These are phyloP conservation scores for Sicus ferrugineus DNA, from an alignment of 2,888 invertebrate genomes.

Conservation along the genomic window DNA sequence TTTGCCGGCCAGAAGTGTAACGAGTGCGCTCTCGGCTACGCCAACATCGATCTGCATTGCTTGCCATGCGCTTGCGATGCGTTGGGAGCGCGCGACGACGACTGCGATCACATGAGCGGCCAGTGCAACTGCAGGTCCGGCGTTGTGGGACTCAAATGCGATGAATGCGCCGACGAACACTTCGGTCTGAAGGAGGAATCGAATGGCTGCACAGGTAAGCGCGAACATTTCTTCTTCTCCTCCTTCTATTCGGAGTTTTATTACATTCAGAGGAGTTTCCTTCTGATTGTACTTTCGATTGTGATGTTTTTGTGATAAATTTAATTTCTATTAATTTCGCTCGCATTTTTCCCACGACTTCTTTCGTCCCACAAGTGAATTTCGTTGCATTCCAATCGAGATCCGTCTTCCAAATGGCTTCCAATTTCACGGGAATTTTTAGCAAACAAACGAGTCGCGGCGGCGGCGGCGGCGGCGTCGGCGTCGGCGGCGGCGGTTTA, in stretches of 20 bases:
- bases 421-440: slow-evolving; percentile 32
- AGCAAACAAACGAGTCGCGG: too few species aligned
- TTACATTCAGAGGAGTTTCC: too few species aligned
- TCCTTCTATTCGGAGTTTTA: slow-evolving; percentile 8
- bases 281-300: slow-evolving; percentile 7
- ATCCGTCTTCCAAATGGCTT: slow-evolving; percentile 12
- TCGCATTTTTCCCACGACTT: background rate
- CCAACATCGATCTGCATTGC: slow-evolving; percentile 82
- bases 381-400: background rate
- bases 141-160: slow-evolving; percentile 80
- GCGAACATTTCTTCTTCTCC: background rate
- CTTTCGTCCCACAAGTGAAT: slow-evolving; percentile 11
- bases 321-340: too few species aligned
- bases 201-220: slow-evolving; percentile 60
- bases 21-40: slow-evolving; percentile 72
- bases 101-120: slow-evolving; percentile 80
- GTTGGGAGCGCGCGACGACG: slow-evolving; percentile 70
- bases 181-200: slow-evolving; percentile 69
- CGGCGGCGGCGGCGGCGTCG: too few species aligned
- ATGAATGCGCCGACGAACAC: slow-evolving; percentile 74
- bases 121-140: slow-evolving; percentile 81
- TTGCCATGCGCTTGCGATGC: slow-evolving; percentile 79
- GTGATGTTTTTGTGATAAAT: background rate
- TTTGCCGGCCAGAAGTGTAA: slow-evolving; percentile 79
- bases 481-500: too few species aligned